Evolutionary conservation across 2,888 invertebrate species (phyloP).

Genomic region (Ennomos fuscantarius): DNA sequence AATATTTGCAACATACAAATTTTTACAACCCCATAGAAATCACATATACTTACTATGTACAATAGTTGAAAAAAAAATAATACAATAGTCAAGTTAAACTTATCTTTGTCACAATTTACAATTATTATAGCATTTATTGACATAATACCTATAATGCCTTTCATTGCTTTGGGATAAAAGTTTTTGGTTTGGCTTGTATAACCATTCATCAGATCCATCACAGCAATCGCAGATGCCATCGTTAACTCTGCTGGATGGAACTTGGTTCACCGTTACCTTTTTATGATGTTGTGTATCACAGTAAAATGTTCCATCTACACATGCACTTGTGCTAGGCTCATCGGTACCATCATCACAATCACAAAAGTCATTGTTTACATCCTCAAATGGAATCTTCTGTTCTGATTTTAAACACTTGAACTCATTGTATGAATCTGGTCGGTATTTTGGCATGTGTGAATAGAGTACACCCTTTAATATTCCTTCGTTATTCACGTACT

Average conservation of each 20-base stretch:
- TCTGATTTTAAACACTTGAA: slow-evolving; percentile 75
- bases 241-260: slow-evolving; percentile 93
- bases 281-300: slow-evolving; percentile 86
- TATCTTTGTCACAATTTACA: slow-evolving; percentile 36
- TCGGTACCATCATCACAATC: slow-evolving; percentile 93
- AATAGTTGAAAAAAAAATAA: no score
- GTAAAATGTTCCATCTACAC: slow-evolving; percentile 92
- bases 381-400: slow-evolving; percentile 65
- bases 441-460: slow-evolving; percentile 65
- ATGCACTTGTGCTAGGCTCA: slow-evolving; percentile 95
- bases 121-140: slow-evolving; percentile 63
- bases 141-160: slow-evolving; percentile 64
- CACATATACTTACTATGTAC: no score
- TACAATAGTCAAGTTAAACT: neutral
- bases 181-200: slow-evolving; percentile 46
- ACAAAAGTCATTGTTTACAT: slow-evolving; percentile 93
- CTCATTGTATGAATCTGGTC: slow-evolving; percentile 64
- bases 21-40: no score
- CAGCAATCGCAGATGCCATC: slow-evolving; percentile 98
- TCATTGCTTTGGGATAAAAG: slow-evolving; percentile 64
- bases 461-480: slow-evolving; percentile 71
- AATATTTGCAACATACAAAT: no score
- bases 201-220: slow-evolving; percentile 96
- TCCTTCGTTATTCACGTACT: slow-evolving; percentile 71
- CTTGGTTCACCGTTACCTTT: slow-evolving; percentile 66